phyloP scores from a whole-genome alignment of 2,797 vertebrate genomes.

The Darevskia nairensis region DNA sequence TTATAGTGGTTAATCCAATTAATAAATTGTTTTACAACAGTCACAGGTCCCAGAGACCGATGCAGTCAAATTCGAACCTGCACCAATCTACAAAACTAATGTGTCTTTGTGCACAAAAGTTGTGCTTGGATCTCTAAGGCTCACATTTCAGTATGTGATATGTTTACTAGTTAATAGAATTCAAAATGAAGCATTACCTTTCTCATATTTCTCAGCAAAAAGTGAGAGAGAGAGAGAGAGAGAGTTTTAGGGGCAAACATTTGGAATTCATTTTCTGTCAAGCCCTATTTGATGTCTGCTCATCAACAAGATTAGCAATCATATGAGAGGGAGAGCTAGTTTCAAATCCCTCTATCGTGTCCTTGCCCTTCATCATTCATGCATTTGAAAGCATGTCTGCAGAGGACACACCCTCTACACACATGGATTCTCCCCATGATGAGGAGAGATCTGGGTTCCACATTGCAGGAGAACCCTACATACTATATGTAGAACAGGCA shows the following conservation, averaged over 20 bases:
- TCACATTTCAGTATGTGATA: neutral
- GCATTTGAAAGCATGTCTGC: neutral
- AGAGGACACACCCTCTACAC: too few relatives aligned
- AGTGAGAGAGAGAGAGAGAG: too few relatives aligned
- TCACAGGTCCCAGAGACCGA: neutral
- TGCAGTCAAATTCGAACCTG: neutral
- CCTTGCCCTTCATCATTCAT: neutral
- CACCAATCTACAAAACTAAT: neutral
- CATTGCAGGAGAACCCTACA: neutral
- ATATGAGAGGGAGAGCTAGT: too few relatives aligned
- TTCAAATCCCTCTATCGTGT: neutral
- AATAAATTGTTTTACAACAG: neutral
- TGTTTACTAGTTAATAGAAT: neutral
- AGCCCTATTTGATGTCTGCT: too few relatives aligned
- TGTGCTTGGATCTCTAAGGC: neutral
- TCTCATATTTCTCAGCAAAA: neutral
- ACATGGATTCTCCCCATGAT: neutral
- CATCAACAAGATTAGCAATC: neutral
- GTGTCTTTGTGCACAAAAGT: neutral
- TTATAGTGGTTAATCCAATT: neutral
- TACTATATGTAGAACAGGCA: neutral
- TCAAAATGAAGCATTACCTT: slow-evolving; percentile 10
- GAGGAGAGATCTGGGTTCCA: neutral
- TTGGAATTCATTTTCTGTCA: neutral
- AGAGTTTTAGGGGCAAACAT: neutral